Conservation (phyloP, 1,140 invertebrate species). For the Carposina sasakii region DNA sequence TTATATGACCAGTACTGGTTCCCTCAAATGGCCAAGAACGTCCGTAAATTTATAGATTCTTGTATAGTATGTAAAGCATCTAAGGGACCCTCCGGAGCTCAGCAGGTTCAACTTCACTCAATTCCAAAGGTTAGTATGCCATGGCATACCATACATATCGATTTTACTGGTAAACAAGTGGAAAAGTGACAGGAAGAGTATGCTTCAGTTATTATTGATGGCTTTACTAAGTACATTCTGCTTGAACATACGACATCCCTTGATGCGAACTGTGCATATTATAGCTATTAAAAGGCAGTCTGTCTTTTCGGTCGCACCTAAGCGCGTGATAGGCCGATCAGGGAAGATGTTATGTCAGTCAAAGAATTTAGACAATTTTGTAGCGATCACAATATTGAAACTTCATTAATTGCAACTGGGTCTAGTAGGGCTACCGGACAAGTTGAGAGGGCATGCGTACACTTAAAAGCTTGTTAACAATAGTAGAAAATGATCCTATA, state of each 20-base stretch:
- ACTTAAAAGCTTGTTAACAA: slow-evolving; percentile 13
- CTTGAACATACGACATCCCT: slow-evolving; percentile 14
- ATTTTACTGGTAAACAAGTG: slow-evolving; percentile 10
- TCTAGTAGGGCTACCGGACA: slow-evolving; percentile 19
- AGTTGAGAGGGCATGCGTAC: slow-evolving; percentile 18
- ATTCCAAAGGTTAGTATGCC: slow-evolving; percentile 10
- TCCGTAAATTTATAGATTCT: slow-evolving; percentile 15
- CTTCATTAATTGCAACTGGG: slow-evolving; percentile 18
- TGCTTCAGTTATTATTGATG: slow-evolving; percentile 12
- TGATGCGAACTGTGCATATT: slow-evolving; percentile 5
- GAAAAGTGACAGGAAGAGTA: slow-evolving; percentile 16
- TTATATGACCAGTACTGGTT: slow-evolving; percentile 25
- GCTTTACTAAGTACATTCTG: slow-evolving; percentile 17
- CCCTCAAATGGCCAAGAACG: slow-evolving; percentile 17
- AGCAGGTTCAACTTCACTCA: slow-evolving; percentile 7
- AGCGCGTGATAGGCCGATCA: slow-evolving; percentile 14
- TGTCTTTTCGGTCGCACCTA: slow-evolving; percentile 10
- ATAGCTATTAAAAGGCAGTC: slow-evolving; percentile 7
- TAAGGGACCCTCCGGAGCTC: slow-evolving; percentile 19
- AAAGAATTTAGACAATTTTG: slow-evolving; percentile 13
- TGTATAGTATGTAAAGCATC: slow-evolving; percentile 19
- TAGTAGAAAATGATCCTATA: slow-evolving; percentile 19
- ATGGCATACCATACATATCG: slow-evolving; percentile 16
- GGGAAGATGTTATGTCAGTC: slow-evolving; percentile 13
- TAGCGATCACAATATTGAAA: slow-evolving; percentile 14